Evolutionary conservation across 2,113 vertebrate species (phyloP).

Genomic region (Rhineura floridana): DNA sequence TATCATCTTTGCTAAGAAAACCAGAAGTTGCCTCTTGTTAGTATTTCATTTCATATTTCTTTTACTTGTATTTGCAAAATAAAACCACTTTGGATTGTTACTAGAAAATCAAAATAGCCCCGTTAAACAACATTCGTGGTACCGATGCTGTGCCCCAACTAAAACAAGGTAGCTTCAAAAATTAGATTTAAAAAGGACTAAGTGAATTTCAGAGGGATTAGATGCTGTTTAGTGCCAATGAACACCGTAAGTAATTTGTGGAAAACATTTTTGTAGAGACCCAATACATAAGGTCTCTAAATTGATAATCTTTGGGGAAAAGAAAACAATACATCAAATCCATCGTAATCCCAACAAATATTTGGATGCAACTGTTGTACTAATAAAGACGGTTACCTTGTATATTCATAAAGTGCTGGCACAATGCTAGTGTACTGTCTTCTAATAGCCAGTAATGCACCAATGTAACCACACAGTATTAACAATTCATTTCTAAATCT

Average conservation of each 20-base stretch:
- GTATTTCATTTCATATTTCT: background rate
- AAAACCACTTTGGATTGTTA: background rate
- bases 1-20: background rate
- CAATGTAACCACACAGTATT: constrained; percentile 91
- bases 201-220: background rate
- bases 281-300: background rate
- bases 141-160: background rate
- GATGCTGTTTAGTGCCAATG: background rate
- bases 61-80: background rate
- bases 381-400: constrained; percentile 79
- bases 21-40: background rate
- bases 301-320: background rate
- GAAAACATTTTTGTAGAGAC: background rate
- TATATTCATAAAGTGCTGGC: constrained; percentile 95
- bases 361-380: background rate
- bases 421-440: constrained; percentile 92
- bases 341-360: background rate
- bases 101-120: background rate
- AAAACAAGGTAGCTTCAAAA: background rate
- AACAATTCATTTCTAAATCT: constrained; percentile 93
- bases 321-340: background rate
- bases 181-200: background rate
- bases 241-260: background rate
- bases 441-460: constrained; percentile 90
- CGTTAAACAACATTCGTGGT: background rate